Evolutionary conservation across 2,888 invertebrate species (phyloP), one percentile per base, ranked within the genome.

Genomic region (Watsonalla binaria): DNA sequence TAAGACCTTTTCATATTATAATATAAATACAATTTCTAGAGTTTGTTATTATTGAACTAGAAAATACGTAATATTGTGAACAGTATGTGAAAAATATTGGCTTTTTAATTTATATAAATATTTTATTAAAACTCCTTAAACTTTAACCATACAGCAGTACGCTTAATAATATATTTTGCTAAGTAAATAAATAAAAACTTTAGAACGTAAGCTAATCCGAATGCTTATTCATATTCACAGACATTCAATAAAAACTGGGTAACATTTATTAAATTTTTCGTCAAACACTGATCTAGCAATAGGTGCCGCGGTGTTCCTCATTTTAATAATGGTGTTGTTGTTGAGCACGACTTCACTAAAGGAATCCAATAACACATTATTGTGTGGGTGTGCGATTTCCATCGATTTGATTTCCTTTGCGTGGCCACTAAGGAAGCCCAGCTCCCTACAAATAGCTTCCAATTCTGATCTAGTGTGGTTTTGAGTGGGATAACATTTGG

Each of bases 401-500:
- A 74, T 67, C 14, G 72, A 60, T 55, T 78, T 65, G 24, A 91
- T 72, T 71, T 87, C 82, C 58, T 82, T 85, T 0, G 92, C 92
- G 63, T 89, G 92, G 7, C 92, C 92, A 15, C 92, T 90, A 58
- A 83, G 74, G 66, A 92, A 95, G 7, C 94, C 94, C 11, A 95
- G 74, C 56, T 92, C 85, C 37, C 82, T 74, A 74, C 96, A 96
- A 58, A 95, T 92, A 11, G 88, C 81, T 65, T 93, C 92, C 4
- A 93, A 76, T 52, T 93, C 88, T 0, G 81, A 74, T 48, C 89
- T 92, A 0, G 93, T 92, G 54, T 92, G 88, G 7, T 82, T 84
- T 47, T 80, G 74, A 50, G 89, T 89, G 11, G 92, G 77, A 63
- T 93, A 94, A 70, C 96, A 96, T 70, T 94, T 94, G 0, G 94